phyloP scores from a whole-genome alignment of 2,113 vertebrate species.

The Mustelus asterias region DNA sequence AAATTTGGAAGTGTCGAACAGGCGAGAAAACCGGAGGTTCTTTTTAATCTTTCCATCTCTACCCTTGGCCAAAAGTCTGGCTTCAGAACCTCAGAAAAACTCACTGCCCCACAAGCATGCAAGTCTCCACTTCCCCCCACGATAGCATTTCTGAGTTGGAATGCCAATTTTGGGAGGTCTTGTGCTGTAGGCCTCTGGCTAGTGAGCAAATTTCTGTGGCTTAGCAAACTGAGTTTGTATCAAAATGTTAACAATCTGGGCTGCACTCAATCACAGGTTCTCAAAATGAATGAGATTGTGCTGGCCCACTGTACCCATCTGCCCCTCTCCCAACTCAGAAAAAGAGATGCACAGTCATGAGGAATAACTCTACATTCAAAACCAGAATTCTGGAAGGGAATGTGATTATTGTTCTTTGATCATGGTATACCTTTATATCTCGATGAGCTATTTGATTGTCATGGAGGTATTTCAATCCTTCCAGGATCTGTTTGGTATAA shows the following conservation, averaged over 20 bases:
- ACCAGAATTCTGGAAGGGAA: neutral
- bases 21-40: neutral
- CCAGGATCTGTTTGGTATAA: conserved; percentile 95
- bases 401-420: neutral
- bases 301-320: neutral
- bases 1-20: neutral
- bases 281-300: neutral
- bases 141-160: neutral
- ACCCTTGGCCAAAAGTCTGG: neutral
- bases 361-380: neutral
- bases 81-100: neutral
- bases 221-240: neutral
- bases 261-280: neutral
- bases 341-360: neutral
- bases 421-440: conserved; percentile 82
- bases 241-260: neutral
- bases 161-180: neutral
- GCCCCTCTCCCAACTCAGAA: neutral
- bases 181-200: neutral
- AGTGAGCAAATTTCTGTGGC: neutral
- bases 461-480: conserved; percentile 95
- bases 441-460: conserved; percentile 97
- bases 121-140: neutral
- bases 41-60: neutral
- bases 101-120: neutral